Percentiles rank a stretch among this genome's conserved stretches.
Evolutionary conservation across 2,888 invertebrate genomes (phyloP).

Genomic region (Eupithecia subumbrata): DNA sequence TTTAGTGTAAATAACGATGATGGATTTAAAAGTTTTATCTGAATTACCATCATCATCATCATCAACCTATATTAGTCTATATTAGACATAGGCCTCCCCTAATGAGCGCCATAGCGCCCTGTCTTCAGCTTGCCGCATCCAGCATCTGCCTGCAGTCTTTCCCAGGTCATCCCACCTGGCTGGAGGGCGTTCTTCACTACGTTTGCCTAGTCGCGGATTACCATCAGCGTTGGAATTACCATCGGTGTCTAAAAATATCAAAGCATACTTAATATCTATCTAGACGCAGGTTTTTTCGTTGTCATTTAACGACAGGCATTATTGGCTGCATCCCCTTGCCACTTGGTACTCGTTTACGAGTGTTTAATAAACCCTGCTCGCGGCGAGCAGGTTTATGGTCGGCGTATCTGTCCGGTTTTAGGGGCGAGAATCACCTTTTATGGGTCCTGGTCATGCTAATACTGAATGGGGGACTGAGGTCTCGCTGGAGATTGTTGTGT

Average conservation of each 20-base stretch:
- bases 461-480: background rate
- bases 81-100: too few relatives aligned
- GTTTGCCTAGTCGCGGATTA: too few relatives aligned
- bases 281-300: background rate
- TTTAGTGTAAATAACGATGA: too few relatives aligned
- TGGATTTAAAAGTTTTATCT: too few relatives aligned
- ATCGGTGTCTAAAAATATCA: background rate
- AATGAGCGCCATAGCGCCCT: too few relatives aligned
- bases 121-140: too few relatives aligned
- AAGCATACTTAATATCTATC: background rate
- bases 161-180: too few relatives aligned
- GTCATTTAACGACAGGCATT: constrained; percentile 54
- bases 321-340: constrained; percentile 64
- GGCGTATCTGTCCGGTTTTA: constrained; percentile 62
- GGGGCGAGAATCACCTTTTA: constrained; percentile 28
- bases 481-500: background rate
- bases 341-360: constrained; percentile 62
- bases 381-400: constrained; percentile 62
- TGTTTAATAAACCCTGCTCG: constrained; percentile 67
- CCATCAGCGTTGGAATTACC: too few relatives aligned
- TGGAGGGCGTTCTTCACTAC: too few relatives aligned
- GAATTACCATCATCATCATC: too few relatives aligned
- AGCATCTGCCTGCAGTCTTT: too few relatives aligned
- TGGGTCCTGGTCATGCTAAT: background rate
- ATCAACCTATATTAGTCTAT: too few relatives aligned